Evolutionary conservation across 2,113 vertebrate genomes (phyloP), one percentile per base, ranked within the genome.

Genomic region (Myrmophylax atrothorax): DNA sequence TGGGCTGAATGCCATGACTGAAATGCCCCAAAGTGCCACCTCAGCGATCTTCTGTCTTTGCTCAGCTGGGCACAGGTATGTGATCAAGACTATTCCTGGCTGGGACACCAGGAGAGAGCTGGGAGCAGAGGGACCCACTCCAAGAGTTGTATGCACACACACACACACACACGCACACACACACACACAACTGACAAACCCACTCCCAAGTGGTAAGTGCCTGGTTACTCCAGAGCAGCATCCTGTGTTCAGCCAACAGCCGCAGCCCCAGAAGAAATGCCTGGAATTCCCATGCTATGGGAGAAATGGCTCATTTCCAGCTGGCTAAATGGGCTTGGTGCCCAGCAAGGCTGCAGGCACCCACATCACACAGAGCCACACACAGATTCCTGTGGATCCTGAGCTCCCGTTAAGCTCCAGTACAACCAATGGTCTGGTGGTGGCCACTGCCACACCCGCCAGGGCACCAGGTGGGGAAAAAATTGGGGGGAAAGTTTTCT

Each of bases 121-220:
- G 83, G 79, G 40, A 92, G 49, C 56, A 29, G 18, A 1, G 4
- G 63, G 70, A 49, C 6, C 8, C 0, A 0, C 23, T 42, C 38
- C 24, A 2, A 22, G 77, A 64, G 26, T 13, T 47, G 16, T 22
- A 12, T 3, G 1, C n/a, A 16, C n/a, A 4, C 7, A 0, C 0
- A 5, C 53, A 55, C 18, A 55, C 55, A 14, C 56, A 20, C 53
- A 33, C 18, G 12, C 18, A 56, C 29, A 31, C 28, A 31, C 53
- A 55, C 29, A 55, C 53, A 55, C 29, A 55, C 2, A 55, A 14
- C n/a, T 5, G 55, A 25, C n/a, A 44, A 74, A 82, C 6, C 69
- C 46, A 37, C n/a, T 56, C 37, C 20, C 9, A 9, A 68, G 7
- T 38, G 7, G 26, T 25, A 49, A 10, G 66, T 7, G 5, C 67